Conservation (phyloP, 2,113 vertebrate species). For the Daphoenositta chrysoptera region DNA sequence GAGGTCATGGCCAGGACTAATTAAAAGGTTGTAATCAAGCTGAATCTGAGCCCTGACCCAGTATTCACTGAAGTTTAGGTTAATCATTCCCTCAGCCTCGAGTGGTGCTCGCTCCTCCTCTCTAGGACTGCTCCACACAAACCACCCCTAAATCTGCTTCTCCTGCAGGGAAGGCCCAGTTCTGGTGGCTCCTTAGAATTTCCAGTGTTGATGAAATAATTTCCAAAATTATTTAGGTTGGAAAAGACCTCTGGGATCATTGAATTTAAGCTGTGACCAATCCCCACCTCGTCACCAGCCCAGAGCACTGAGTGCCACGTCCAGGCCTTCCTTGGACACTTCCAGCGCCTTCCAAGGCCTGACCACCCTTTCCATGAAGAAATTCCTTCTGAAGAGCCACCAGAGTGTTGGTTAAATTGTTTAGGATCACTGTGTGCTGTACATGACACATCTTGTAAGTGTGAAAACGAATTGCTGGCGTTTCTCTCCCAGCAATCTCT, state of each 20-base stretch:
- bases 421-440: background rate
- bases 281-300: background rate
- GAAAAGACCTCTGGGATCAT: fast-evolving
- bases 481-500: constrained; percentile 11
- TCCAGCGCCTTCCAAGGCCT: fast-evolving
- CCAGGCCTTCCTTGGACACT: background rate
- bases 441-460: background rate
- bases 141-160: background rate
- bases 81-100: background rate
- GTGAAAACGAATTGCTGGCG: background rate
- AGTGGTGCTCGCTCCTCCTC: background rate
- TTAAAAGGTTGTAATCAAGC: background rate
- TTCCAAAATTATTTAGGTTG: background rate
- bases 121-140: background rate
- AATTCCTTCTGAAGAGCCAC: background rate
- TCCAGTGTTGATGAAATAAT: background rate
- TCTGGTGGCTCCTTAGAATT: background rate
- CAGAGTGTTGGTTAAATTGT: background rate
- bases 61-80: background rate
- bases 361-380: background rate
- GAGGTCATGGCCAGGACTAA: background rate
- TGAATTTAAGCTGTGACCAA: fast-evolving
- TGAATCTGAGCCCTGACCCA: background rate
- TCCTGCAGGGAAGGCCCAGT: background rate
- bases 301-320: fast-evolving